Conservation (phyloP, 2,888 invertebrate genomes). For the Spilosoma lubricipeda region DNA sequence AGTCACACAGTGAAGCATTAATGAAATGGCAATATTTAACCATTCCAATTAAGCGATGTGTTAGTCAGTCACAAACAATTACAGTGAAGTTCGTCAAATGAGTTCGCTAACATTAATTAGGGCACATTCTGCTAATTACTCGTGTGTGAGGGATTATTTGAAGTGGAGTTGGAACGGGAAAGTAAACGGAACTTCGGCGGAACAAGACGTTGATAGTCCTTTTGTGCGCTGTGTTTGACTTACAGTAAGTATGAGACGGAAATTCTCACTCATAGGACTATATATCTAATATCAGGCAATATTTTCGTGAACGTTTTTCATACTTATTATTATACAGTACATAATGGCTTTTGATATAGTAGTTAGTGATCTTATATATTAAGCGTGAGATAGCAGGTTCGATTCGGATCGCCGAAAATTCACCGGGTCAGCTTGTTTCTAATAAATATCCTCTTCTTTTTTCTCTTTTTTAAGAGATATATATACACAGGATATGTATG, state of each 20-base stretch:
- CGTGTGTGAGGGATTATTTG: constrained; percentile 45
- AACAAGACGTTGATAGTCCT: constrained; percentile 4
- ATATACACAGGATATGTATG: too few relatives aligned
- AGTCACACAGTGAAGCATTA: constrained; percentile 33
- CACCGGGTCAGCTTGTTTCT: too few relatives aligned
- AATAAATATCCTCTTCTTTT: too few relatives aligned
- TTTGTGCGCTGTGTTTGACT: constrained; percentile 7
- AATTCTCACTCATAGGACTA: neutral
- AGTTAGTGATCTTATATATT: too few relatives aligned
- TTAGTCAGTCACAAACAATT: constrained; percentile 47
- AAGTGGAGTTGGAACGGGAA: constrained; percentile 39
- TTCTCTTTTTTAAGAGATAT: too few relatives aligned
- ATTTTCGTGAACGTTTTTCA: too few relatives aligned
- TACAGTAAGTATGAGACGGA: neutral
- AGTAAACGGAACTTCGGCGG: constrained; percentile 13
- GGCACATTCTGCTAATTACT: constrained; percentile 58
- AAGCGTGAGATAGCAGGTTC: too few relatives aligned
- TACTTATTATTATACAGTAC: too few relatives aligned
- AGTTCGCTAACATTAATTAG: constrained; percentile 69
- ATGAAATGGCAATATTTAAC: constrained; percentile 51
- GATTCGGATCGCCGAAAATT: too few relatives aligned
- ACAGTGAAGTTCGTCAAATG: constrained; percentile 50
- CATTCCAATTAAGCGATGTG: constrained; percentile 43
- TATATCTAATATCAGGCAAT: neutral
- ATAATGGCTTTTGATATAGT: too few relatives aligned